A percentile compares a stretch with the other conserved stretches of the same genome.
These are phyloP conservation scores for Prorops nasuta DNA, from an alignment of 1,140 invertebrate species.

Conservation along the genomic window DNA sequence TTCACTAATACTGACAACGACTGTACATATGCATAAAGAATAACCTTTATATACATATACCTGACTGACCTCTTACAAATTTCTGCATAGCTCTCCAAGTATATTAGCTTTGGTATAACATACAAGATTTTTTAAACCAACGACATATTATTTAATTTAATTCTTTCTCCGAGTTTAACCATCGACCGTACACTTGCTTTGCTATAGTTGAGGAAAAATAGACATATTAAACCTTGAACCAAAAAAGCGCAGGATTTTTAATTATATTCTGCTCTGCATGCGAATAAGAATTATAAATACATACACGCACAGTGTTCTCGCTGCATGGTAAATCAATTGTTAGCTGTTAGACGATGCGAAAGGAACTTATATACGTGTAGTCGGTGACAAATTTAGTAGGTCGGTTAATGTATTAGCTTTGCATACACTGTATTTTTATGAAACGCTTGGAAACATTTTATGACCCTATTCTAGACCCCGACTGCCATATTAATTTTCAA, in stretches of 20 bases:
- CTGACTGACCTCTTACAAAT: no score
- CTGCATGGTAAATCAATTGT: slow-evolving; percentile 33
- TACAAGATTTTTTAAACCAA: no score
- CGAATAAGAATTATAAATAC: slow-evolving; percentile 36
- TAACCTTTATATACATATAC: no score
- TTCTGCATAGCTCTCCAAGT: no score
- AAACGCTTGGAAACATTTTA: slow-evolving; percentile 1
- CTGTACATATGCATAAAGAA: slow-evolving; percentile 8
- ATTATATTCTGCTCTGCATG: slow-evolving; percentile 30
- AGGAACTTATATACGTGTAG: slow-evolving; percentile 12
- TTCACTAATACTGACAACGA: no score
- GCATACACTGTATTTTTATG: slow-evolving; percentile 13
- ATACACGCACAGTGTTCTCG: no score
- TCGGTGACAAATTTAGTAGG: slow-evolving; percentile 30
- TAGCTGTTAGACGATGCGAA: slow-evolving; percentile 13
- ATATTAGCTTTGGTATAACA: no score
- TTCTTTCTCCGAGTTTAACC: no score
- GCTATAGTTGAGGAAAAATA: no score
- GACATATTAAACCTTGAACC: slow-evolving; percentile 39
- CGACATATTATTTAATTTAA: no score
- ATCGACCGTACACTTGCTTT: no score
- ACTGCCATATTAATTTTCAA: not conserved
- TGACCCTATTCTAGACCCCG: not conserved
- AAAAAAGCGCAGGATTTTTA: slow-evolving; percentile 26
- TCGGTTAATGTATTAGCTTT: slow-evolving; percentile 3